phyloP scores from a whole-genome alignment of 2,888 invertebrate genomes.

The Mesopsocus fuscifrons region DNA sequence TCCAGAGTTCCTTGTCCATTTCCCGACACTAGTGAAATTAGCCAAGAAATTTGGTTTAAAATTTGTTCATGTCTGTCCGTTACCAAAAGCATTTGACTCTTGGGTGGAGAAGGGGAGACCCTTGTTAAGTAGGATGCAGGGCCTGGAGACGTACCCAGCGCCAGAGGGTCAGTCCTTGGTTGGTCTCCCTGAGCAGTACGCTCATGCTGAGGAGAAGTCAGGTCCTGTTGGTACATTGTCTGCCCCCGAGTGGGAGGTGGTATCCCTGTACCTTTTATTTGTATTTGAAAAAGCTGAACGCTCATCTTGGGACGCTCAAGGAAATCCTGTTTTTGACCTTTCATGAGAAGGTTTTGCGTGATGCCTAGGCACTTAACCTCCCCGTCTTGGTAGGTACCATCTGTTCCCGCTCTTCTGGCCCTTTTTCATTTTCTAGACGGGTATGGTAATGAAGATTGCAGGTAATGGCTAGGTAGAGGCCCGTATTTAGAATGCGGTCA shows the following conservation, averaged over 20 bases:
- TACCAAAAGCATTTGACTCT: conserved; percentile 4
- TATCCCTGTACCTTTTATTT: conserved; percentile 64
- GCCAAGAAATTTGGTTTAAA: conserved; percentile 30
- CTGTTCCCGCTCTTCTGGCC: too few species aligned
- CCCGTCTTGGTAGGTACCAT: too few species aligned
- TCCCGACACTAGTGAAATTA: conserved; percentile 55
- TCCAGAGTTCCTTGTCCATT: conserved; percentile 94
- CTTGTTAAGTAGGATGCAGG: conserved; percentile 57
- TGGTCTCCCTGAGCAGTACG: conserved; percentile 41
- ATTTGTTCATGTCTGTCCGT: conserved; percentile 23
- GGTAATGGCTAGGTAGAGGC: too few species aligned
- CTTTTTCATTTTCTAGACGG: too few species aligned
- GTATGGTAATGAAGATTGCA: too few species aligned
- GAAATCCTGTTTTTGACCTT: conserved; percentile 39
- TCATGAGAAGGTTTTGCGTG: too few species aligned
- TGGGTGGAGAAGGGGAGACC: conserved; percentile 25
- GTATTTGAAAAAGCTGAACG: conserved; percentile 60
- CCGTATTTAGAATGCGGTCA: too few species aligned
- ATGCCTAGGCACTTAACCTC: too few species aligned
- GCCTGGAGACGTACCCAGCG: conserved; percentile 66
- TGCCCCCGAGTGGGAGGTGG: conserved; percentile 81
- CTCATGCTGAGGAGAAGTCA: conserved; percentile 39
- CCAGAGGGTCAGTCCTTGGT: conserved; percentile 31
- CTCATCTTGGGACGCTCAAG: conserved; percentile 38
- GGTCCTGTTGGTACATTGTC: conserved; percentile 60